Evolutionary conservation across 2,888 invertebrate species (phyloP), one percentile per base, ranked within the genome.

Genomic region (Cephus sareptanus): DNA sequence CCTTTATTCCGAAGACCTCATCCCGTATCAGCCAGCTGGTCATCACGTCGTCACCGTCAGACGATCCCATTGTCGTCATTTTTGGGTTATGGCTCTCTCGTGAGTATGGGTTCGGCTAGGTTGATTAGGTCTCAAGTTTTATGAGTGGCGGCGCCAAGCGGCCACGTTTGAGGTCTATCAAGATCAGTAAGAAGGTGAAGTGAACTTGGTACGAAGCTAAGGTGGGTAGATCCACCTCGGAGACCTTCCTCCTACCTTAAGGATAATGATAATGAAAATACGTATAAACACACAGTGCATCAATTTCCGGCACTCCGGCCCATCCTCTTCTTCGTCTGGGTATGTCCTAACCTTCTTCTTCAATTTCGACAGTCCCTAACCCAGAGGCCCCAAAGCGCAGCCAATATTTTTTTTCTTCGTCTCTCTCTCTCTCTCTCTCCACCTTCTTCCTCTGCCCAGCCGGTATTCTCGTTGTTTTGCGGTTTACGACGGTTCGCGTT

Each of bases 401-500:
- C 23, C 40, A 23, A 56, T 56, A 56, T 23, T 34, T 4, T 34
- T 74, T 68, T 68, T 68, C 35, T 34, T 69, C 37, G 4, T 30
- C 75, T 77, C 74, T 77, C 79, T 73, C 71, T 73, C 71, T 74
- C 34, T 23, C 75, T 74, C 12, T 74, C 78, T 81, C 78, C 79
- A 70, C 76, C 71, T 56, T 73, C 78, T 31, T 69, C 73, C 69
- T 76, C 76, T 78, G 75, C 76, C 75, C 79, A 74, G 70, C 35
- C 31, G 34, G 83, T 86, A 87, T 87, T 87, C 87, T 89, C 86
- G 87, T 89, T 90, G 89, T 90, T 88, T 89, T 89, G 89, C 87
- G 89, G 88, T 90, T 89, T 90, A 88, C 89, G 90, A 89, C 88
- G 90, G 90, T 89, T 89, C 89, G 87, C 88, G 89, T 90, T 91